Evolutionary conservation across 2,888 invertebrate genomes (phyloP).

Genomic region (Cantharis lateralis): DNA sequence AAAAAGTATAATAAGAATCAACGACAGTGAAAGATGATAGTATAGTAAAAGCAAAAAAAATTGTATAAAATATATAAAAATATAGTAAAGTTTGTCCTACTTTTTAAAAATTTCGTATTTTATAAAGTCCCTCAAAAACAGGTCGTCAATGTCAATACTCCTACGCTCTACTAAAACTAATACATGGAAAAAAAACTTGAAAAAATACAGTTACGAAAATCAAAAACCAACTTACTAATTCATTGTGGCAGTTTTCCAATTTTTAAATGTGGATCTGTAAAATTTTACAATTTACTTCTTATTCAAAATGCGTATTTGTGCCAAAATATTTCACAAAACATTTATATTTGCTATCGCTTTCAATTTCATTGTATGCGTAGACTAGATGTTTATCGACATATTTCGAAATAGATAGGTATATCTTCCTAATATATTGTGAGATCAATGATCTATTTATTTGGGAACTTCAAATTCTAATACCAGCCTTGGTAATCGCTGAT

Average conservation of each 20-base stretch:
- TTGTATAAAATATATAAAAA: too few species aligned
- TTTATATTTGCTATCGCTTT: neutral
- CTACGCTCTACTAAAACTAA: neutral
- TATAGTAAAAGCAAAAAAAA: too few species aligned
- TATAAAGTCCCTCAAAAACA: neutral
- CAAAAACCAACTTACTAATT: neutral
- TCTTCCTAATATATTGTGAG: neutral
- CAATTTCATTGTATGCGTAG: neutral
- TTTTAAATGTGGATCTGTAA: neutral
- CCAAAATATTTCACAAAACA: constrained; percentile 1
- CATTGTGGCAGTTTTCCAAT: neutral
- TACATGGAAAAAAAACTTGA: neutral
- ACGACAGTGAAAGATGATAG: too few species aligned
- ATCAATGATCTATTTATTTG: neutral
- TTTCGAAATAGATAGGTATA: neutral
- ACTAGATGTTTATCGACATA: neutral
- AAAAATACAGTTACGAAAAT: neutral
- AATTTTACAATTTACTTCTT: neutral
- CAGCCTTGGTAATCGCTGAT: neutral
- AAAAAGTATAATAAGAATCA: too few species aligned
- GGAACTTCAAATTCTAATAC: neutral
- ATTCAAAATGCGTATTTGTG: neutral
- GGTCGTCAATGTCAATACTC: neutral
- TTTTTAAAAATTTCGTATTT: neutral
- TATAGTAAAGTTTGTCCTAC: too few species aligned